phyloP scores from a whole-genome alignment of 2,888 invertebrate species.

The Bombyx huttoni region DNA sequence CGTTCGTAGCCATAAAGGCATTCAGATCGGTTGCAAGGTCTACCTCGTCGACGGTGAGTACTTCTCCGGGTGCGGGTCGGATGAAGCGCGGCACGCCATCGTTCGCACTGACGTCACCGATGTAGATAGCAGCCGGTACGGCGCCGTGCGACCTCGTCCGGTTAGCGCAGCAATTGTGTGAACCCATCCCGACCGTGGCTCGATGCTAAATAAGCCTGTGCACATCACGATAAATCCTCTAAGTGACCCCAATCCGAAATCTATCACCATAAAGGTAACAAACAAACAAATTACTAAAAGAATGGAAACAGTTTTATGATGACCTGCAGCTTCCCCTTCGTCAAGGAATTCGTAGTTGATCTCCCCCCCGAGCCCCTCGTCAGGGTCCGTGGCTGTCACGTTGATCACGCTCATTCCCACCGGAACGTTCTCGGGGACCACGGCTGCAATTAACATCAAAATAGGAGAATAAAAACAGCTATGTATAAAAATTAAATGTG shows the following conservation, averaged over 20 bases:
- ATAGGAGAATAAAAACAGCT: not conserved
- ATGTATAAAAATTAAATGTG: too few relatives aligned
- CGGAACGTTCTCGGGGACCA: conserved; percentile 83
- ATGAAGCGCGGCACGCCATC: conserved; percentile 85
- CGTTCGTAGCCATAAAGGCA: too few relatives aligned
- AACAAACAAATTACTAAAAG: too few relatives aligned
- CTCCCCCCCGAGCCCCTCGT: conserved; percentile 80
- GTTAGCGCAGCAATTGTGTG: conserved; percentile 76
- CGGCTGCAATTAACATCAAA: conserved; percentile 50
- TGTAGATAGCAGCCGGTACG: conserved; percentile 79
- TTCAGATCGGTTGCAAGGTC: too few relatives aligned
- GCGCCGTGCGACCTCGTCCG: conserved; percentile 82
- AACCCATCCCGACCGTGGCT: conserved; percentile 77
- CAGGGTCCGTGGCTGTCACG: conserved; percentile 81
- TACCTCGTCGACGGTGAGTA: conserved; percentile 80
- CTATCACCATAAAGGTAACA: not conserved
- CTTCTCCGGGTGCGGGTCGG: conserved; percentile 78
- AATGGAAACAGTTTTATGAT: not conserved
- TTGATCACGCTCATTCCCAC: conserved; percentile 77
- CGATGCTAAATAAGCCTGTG: conserved; percentile 77
- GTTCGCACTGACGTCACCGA: conserved; percentile 85
- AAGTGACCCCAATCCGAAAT: not conserved
- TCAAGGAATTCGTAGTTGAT: conserved; percentile 81
- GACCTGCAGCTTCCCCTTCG: conserved; percentile 81
- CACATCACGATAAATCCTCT: too few relatives aligned